Conservation (phyloP, 2,113 vertebrate genomes). For the Amphilophus citrinellus region DNA sequence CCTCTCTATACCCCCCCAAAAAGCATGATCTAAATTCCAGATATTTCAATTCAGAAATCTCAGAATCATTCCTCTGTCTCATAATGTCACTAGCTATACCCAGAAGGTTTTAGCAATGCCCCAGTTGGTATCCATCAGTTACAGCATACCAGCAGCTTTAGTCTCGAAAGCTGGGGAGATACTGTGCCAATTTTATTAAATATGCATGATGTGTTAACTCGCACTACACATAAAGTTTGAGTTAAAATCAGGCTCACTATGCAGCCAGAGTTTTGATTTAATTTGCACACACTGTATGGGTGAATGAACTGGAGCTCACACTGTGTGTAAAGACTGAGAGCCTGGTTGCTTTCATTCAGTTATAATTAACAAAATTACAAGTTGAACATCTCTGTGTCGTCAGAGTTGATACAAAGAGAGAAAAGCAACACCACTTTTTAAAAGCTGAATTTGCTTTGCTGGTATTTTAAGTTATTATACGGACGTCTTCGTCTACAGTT, state of each 20-base stretch:
- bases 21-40: background rate
- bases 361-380: background rate
- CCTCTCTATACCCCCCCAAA: too few species aligned
- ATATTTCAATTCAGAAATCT: background rate
- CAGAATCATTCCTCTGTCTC: background rate
- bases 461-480: background rate
- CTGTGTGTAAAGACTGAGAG: background rate
- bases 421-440: constrained; percentile 1
- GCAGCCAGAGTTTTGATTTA: background rate
- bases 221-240: background rate
- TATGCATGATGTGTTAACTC: constrained; percentile 1
- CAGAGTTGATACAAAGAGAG: background rate
- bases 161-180: background rate
- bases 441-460: background rate
- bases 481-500: background rate
- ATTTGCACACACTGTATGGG: background rate
- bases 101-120: background rate
- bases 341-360: background rate
- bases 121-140: background rate
- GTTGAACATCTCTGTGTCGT: background rate
- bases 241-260: constrained; percentile 1
- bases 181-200: background rate
- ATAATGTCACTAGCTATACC: background rate
- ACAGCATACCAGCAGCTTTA: background rate
- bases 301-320: background rate